These are phyloP conservation scores for Ichneumon xanthorius DNA, from an alignment of 2,888 invertebrate species.

Conservation along the genomic window DNA sequence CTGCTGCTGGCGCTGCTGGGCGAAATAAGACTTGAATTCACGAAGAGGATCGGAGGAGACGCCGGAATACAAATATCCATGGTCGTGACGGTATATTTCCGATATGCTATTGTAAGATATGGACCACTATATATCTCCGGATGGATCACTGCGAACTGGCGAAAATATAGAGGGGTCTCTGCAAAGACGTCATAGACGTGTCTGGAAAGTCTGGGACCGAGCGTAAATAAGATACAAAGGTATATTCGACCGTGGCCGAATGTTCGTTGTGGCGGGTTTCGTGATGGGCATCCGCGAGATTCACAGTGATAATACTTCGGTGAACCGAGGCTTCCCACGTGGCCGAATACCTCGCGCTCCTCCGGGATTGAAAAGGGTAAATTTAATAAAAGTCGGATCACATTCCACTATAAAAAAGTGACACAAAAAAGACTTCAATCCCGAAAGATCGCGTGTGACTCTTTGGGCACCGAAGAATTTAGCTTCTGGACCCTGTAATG, in stretches of 20 bases:
- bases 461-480: no score
- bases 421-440: neutral
- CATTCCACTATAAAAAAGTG: neutral
- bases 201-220: neutral
- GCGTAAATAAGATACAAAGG: constrained; percentile 44
- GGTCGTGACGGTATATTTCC: constrained; percentile 14
- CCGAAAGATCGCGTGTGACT: neutral
- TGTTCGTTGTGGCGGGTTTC: constrained; percentile 25
- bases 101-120: constrained; percentile 15
- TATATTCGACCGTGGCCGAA: neutral
- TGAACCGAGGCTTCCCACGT: neutral
- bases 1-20: neutral
- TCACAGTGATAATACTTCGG: neutral
- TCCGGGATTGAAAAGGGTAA: neutral
- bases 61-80: constrained; percentile 41
- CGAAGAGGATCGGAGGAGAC: constrained; percentile 32
- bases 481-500: neutral
- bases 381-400: constrained; percentile 15
- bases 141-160: constrained; percentile 21
- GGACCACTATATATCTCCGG: neutral
- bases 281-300: constrained; percentile 30
- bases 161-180: constrained; percentile 28
- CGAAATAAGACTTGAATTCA: constrained; percentile 39
- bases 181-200: constrained; percentile 30
- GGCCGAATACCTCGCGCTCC: neutral